Percentiles rank a stretch among this genome's conserved stretches.
Evolutionary conservation across 2,113 vertebrate species (phyloP).

Genomic region (Microcebus tavaratra): DNA sequence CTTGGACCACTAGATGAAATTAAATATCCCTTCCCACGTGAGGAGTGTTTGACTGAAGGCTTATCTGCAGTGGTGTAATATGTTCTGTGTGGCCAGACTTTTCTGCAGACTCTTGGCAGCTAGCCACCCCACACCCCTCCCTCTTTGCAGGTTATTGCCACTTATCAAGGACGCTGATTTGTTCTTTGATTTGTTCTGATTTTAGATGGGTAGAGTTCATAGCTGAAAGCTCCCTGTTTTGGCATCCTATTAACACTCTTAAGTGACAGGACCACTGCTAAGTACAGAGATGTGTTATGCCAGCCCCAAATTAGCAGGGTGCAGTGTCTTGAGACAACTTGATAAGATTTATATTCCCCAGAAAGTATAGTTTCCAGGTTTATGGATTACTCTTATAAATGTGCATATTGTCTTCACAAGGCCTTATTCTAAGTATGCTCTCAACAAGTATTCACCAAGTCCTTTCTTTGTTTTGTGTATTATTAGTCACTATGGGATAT

Average conservation of each 20-base stretch:
- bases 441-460: not conserved
- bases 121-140: not conserved
- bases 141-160: not conserved
- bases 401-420: constrained; percentile 6
- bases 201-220: constrained; percentile 38
- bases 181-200: constrained; percentile 57
- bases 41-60: not conserved
- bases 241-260: constrained; percentile 46
- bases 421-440: not conserved
- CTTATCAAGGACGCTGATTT: constrained; percentile 52
- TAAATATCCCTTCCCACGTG: constrained; percentile 23
- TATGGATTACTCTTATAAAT: constrained; percentile 37
- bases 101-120: constrained; percentile 44
- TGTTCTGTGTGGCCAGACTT: constrained; percentile 14
- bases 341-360: constrained; percentile 36
- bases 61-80: not conserved
- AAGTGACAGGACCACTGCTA: constrained; percentile 46
- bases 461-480: constrained; percentile 19
- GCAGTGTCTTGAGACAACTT: constrained; percentile 18
- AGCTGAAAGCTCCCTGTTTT: constrained; percentile 29
- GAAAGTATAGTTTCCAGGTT: constrained; percentile 19
- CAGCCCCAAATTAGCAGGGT: constrained; percentile 57
- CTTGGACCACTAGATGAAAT: constrained; percentile 44
- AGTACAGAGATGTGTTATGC: constrained; percentile 21
- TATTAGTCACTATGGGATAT: not conserved